phyloP scores from a whole-genome alignment of 2,113 vertebrate genomes.

The Tachycineta bicolor region DNA sequence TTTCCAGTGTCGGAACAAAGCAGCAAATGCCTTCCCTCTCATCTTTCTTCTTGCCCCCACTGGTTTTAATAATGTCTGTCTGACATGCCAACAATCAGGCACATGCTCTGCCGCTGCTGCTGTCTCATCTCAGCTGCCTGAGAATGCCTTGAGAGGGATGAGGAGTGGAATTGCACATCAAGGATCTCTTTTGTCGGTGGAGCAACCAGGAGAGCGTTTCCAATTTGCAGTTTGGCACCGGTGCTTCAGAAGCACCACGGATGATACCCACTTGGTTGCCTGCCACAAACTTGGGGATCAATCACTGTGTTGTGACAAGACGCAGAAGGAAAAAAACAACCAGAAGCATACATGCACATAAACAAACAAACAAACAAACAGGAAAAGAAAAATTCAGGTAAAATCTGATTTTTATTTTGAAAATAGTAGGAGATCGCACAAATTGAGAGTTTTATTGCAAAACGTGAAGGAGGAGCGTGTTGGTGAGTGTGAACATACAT shows the following conservation, averaged over 20 bases:
- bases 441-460: not conserved
- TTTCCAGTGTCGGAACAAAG: constrained; percentile 39
- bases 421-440: not conserved
- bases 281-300: constrained; percentile 53
- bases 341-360: not conserved
- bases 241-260: constrained; percentile 33
- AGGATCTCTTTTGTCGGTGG: constrained; percentile 50
- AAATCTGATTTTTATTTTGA: not conserved
- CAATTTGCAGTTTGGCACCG: constrained; percentile 68
- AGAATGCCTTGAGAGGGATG: constrained; percentile 48
- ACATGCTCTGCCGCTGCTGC: constrained; percentile 38
- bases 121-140: constrained; percentile 70
- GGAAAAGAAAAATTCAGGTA: not conserved
- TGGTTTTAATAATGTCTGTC: constrained; percentile 63
- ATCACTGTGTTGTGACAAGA: not conserved
- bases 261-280: constrained; percentile 25
- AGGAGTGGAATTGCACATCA: constrained; percentile 65
- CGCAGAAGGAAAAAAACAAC: not conserved
- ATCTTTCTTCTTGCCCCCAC: constrained; percentile 40
- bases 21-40: constrained; percentile 4
- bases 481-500: not conserved
- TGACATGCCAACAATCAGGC: constrained; percentile 67
- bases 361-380: not conserved
- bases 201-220: constrained; percentile 52
- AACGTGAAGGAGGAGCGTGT: not conserved